Conservation (phyloP, 2,888 invertebrate species). For the Pheosia gnoma region DNA sequence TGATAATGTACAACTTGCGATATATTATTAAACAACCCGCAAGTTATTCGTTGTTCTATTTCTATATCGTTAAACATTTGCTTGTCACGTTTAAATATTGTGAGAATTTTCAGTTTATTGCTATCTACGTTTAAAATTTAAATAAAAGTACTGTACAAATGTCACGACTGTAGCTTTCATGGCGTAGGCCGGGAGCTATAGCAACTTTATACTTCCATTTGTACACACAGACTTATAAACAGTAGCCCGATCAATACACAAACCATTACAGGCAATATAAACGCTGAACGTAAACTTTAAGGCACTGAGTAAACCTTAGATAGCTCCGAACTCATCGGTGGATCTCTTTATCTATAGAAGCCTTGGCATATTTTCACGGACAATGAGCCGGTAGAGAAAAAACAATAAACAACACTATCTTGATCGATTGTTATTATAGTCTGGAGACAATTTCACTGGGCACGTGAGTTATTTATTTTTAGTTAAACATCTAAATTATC, state of each 20-base stretch:
- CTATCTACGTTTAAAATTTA: too few species aligned
- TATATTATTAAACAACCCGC: too few species aligned
- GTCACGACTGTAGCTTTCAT: too few species aligned
- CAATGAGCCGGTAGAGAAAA: neutral
- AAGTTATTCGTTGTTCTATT: too few species aligned
- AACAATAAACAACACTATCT: constrained; percentile 5
- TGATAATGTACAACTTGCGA: neutral
- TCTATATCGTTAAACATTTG: too few species aligned
- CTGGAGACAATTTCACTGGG: constrained; percentile 6
- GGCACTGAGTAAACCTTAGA: neutral
- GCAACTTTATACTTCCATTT: neutral
- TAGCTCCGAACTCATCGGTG: neutral
- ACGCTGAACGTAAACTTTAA: neutral
- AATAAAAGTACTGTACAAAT: too few species aligned
- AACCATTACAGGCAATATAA: neutral
- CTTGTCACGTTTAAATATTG: too few species aligned
- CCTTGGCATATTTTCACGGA: constrained; percentile 30
- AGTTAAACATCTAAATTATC: too few species aligned
- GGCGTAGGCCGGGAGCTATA: neutral
- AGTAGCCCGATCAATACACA: constrained; percentile 1
- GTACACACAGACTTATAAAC: neutral
- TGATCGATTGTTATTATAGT: constrained; percentile 21
- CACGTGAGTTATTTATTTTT: neutral
- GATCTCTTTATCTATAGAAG: constrained; percentile 13
- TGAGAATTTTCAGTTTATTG: too few species aligned